Percentiles rank a stretch among this genome's conserved stretches.
Conservation (phyloP, 2,888 invertebrate species). For the Melinaea menophilus region DNA sequence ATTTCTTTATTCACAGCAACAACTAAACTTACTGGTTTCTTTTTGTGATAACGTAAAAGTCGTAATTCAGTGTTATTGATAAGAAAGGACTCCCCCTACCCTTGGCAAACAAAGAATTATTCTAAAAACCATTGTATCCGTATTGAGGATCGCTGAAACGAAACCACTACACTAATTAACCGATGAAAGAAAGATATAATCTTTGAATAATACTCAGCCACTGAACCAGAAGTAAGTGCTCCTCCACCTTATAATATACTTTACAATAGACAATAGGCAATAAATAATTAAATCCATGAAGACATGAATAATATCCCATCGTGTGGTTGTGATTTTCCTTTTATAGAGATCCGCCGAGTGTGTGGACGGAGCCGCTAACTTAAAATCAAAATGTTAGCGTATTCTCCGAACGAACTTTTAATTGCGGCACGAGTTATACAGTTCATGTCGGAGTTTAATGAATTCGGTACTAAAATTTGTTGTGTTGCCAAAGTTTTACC, state of each 20-base stretch:
- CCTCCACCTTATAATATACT: too few species aligned
- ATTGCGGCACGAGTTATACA: conserved; percentile 68
- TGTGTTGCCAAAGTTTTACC: conserved; percentile 46
- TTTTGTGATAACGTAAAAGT: conserved; percentile 20
- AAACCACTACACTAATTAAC: conserved; percentile 20
- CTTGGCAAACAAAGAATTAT: conserved; percentile 23
- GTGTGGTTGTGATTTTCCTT: conserved; percentile 25
- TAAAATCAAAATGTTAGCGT: conserved; percentile 70
- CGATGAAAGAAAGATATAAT: conserved; percentile 6
- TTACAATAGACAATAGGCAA: too few species aligned
- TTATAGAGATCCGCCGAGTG: conserved; percentile 22
- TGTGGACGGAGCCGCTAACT: conserved; percentile 49
- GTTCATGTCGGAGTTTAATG: conserved; percentile 65
- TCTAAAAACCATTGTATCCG: conserved; percentile 23
- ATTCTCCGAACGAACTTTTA: conserved; percentile 68
- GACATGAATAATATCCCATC: conserved; percentile 8
- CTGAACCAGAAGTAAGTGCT: too few species aligned
- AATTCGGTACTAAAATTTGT: conserved; percentile 58
- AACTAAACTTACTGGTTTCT: conserved; percentile 26
- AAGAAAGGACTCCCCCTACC: conserved; percentile 13
- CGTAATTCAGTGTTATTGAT: conserved; percentile 26
- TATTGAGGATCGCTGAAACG: conserved; percentile 12
- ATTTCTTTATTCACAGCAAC: conserved; percentile 28
- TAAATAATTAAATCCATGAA: too few species aligned
- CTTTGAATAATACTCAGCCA: neutral